Base-by-base conservation (phyloP, 1,140 invertebrate species). In the Atta cephalotes region DNA sequence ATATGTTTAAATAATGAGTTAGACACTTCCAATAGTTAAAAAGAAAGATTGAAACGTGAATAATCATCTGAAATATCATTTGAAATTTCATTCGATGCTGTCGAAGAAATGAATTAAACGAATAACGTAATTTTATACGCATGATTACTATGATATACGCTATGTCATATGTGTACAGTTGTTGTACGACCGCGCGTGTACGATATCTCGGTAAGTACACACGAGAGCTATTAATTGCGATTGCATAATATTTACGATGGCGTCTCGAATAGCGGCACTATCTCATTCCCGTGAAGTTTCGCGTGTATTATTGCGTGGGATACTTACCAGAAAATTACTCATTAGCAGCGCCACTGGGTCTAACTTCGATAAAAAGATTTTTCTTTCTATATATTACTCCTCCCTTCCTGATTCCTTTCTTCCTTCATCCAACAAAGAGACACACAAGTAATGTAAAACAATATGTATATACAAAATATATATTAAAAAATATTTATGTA, bases 231-330 rank as follows among this genome's bases (percentile, higher is more conserved):
- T 84, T 84, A 84, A 84, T 84, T 84, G 80, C 80, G 80, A 84
- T 84, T 84, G 70, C 80, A 84, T 84, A 84, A 84, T 84, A 84
- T 84, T 82, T 84, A 84, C 39, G 25, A 84, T 18, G 68, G n/a
- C 31, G 56, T 56, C 60, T 84, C 60, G 49, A 84, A 84, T 51
- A 76, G 58, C 25, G 39, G n/a, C 39, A 63, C 39, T 82, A 51
- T 82, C 80, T 84, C 58, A 31, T 74, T 76, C 51, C 6, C 18
- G 39, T 2, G 28, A 62, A 35, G 63, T 80, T 80, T 49, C 70
- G 58, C 6, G n/a, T 68, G 3, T 56, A n/a, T 45, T 56, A n/a
- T 45, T 68, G 31, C 25, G 39, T 45, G 39, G 31, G 14, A 49
- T 25, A 39, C 14, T 49, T 62, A 21, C 18, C 7, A 76, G 56